These are phyloP conservation scores for Drosophila teissieri DNA, from an alignment of 1,140 invertebrate species.

Conservation along the genomic window DNA sequence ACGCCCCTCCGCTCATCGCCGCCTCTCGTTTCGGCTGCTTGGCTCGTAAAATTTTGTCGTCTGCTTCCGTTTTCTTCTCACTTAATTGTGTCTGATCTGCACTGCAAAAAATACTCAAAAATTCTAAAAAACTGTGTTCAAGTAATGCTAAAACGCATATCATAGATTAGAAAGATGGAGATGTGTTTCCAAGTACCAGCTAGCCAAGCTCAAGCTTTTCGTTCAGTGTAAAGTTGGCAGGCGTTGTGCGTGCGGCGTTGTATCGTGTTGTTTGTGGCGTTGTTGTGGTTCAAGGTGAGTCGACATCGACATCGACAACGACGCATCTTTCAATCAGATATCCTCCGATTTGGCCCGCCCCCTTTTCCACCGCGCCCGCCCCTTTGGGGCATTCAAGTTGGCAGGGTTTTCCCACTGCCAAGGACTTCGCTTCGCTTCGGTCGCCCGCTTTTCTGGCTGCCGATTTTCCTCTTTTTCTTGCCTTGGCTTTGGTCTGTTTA, in stretches of 20 bases:
- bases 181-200: too few relatives aligned
- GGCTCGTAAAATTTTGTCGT: conserved; percentile 77
- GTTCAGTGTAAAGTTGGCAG: background rate
- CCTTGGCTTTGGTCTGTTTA: conserved; percentile 65
- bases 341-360: conserved; percentile 25
- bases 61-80: conserved; percentile 75
- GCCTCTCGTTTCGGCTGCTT: conserved; percentile 26
- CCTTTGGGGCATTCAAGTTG: conserved; percentile 53
- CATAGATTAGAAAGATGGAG: background rate
- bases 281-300: conserved; percentile 80
- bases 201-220: background rate
- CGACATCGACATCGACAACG: conserved; percentile 41
- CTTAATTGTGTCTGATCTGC: conserved; percentile 75
- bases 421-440: conserved; percentile 60
- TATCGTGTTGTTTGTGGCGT: conserved; percentile 21
- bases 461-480: conserved; percentile 17
- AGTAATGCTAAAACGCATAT: background rate
- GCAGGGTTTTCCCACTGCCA: conserved; percentile 62
- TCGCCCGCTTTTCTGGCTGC: conserved; percentile 39
- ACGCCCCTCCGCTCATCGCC: background rate
- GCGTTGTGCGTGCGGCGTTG: conserved; percentile 14
- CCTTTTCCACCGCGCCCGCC: background rate
- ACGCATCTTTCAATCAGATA: conserved; percentile 77
- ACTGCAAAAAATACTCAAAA: background rate
- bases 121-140: background rate